Base-by-base conservation (phyloP, 2,888 invertebrate genomes). In the Noctuana brunneofusca region DNA sequence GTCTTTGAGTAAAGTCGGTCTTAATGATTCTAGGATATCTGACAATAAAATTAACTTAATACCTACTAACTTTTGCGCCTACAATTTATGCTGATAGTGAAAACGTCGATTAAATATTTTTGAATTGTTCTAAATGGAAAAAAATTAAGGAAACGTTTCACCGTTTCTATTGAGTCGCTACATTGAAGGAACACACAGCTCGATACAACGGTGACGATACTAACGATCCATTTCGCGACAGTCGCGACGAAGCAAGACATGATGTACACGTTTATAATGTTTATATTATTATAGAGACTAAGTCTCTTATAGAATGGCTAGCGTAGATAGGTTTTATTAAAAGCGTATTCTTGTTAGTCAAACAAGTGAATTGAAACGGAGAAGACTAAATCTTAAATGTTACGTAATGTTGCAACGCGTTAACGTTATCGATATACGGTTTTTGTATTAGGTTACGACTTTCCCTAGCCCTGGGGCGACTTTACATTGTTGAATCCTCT, bases 11-110 rank as follows among this genome's bases (percentile, higher is more conserved):
- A 76, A 76, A 57, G 73, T 80, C 76, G 81, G 77, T 83, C 81
- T 71, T 79, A 82, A 84, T 81, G 84, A 85, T 86, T 86, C 86
- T 85, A 88, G 80, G 78, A 84, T 83, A 83, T 79, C 86, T 81
- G 90, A 90, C 90, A 90, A 91, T 91, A 91, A 89, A n/a, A n/a
- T n/a, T n/a, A n/a, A n/a, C n/a, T n/a, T 85, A 78, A 80, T 74
- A 79, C 1, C 27, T 50, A 48, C 79, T 83, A 82, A 83, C 78
- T 78, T 69, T 75, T 75, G 74, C 75, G 71, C 73, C 72, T 74
- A 71, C 73, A 75, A 68, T 66, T 69, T 63, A 74, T 67, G 69
- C 68, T 69, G 63, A 58, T 68, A 69, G 64, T 68, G 68, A 69
- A 71, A 74, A 67, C 70, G 71, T 68, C 69, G 43, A 54, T 50